phyloP scores from a whole-genome alignment of 1,140 invertebrate species.

The Drosophila cardini region DNA sequence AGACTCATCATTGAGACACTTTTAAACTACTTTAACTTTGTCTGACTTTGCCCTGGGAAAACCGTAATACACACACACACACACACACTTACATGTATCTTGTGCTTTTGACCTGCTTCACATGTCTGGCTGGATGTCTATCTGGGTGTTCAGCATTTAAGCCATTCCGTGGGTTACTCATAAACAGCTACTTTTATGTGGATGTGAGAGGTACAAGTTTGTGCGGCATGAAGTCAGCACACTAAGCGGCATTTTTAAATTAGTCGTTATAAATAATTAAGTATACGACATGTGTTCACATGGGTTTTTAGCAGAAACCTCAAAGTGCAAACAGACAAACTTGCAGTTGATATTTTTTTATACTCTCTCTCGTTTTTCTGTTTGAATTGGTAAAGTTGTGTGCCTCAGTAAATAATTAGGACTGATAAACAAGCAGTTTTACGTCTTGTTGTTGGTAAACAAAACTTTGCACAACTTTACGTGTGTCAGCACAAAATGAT shows the following conservation, averaged over 20 bases:
- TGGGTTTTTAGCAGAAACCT: constrained; percentile 23
- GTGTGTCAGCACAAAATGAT: constrained; percentile 24
- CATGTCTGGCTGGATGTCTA: constrained; percentile 28
- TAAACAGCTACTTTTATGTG: constrained; percentile 54
- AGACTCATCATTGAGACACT: constrained; percentile 61
- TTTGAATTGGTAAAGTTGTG: constrained; percentile 43
- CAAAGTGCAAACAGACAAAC: constrained; percentile 41
- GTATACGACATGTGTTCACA: constrained; percentile 65
- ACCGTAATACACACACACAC: neutral
- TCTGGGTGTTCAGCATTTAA: constrained; percentile 58
- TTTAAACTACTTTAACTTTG: constrained; percentile 81
- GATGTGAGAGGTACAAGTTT: constrained; percentile 26
- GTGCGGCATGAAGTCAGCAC: constrained; percentile 1
- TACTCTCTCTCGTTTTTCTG: constrained; percentile 10
- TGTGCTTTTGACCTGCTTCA: constrained; percentile 54
- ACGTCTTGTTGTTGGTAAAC: constrained; percentile 20
- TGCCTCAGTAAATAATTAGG: constrained; percentile 53
- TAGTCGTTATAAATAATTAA: constrained; percentile 81
- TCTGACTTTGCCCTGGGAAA: constrained; percentile 26
- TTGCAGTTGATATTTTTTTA: constrained; percentile 59
- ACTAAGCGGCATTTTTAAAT: constrained; percentile 68
- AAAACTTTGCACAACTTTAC: constrained; percentile 30
- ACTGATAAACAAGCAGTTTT: constrained; percentile 35
- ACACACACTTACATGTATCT: too few relatives aligned
- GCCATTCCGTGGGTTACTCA: constrained; percentile 34